phyloP scores from a whole-genome alignment of 1,140 invertebrate species.

The Triops longicaudatus region DNA sequence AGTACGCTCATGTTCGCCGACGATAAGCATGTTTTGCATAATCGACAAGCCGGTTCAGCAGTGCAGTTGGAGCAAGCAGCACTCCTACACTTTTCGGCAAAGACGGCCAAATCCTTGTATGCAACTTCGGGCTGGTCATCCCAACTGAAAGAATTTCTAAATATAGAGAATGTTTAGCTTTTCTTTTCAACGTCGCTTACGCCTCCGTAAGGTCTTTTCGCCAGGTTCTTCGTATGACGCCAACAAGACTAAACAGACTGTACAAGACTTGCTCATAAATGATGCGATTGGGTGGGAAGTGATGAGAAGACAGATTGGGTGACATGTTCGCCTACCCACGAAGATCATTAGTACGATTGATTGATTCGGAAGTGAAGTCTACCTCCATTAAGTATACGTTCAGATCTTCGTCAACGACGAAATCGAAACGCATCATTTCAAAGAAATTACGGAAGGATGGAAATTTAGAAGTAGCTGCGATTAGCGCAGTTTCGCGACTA shows the following conservation, averaged over 20 bases:
- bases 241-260: conserved; percentile 73
- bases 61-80: conserved; percentile 55
- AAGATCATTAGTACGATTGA: conserved; percentile 7
- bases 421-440: conserved; percentile 88
- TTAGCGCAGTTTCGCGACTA: conserved; percentile 58
- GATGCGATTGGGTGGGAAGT: conserved; percentile 77
- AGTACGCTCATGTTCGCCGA: conserved; percentile 50
- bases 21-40: conserved; percentile 71
- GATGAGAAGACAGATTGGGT: conserved; percentile 87
- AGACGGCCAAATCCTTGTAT: conserved; percentile 69
- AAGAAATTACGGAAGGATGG: conserved; percentile 69
- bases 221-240: conserved; percentile 51
- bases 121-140: conserved; percentile 45
- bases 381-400: conserved; percentile 83
- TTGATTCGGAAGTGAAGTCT: not conserved
- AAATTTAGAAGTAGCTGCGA: conserved; percentile 40
- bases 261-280: conserved; percentile 90
- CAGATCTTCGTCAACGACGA: conserved; percentile 79
- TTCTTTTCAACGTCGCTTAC: conserved; percentile 1
- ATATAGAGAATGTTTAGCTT: conserved; percentile 28
- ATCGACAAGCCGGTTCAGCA: conserved; percentile 53
- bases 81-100: conserved; percentile 57
- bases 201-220: conserved; percentile 21
- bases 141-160: conserved; percentile 50
- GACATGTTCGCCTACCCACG: conserved; percentile 81